A percentile compares a stretch with the other conserved stretches of the same genome.
These are phyloP conservation scores for Leptobrachium ailaonicum DNA, from an alignment of 2,113 vertebrate species.

Conservation along the genomic window DNA sequence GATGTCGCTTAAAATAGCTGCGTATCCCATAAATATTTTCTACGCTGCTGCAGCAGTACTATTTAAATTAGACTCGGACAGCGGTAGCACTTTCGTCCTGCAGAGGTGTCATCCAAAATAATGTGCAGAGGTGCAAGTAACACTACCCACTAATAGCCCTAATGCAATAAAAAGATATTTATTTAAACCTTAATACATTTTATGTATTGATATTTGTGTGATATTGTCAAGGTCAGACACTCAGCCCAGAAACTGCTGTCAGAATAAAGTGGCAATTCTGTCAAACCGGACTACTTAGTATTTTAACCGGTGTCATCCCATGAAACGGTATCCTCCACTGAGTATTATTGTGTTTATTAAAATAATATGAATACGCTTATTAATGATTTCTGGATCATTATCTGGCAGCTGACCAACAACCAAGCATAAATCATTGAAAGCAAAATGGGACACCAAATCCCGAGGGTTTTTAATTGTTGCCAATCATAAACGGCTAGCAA, in stretches of 20 bases:
- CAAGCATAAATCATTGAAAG: slow-evolving; percentile 67
- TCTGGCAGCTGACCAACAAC: slow-evolving; percentile 63
- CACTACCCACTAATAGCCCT: slow-evolving; percentile 11
- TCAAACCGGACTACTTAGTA: slow-evolving; percentile 48
- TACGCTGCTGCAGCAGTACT: background rate
- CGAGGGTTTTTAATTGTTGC: slow-evolving; percentile 70
- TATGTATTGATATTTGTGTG: slow-evolving; percentile 30
- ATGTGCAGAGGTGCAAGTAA: background rate
- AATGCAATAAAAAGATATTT: slow-evolving; percentile 7
- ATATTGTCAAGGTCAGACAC: slow-evolving; percentile 58
- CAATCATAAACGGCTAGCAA: slow-evolving; percentile 66
- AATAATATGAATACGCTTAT: slow-evolving; percentile 69
- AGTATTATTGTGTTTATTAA: slow-evolving; percentile 66
- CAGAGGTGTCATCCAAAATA: background rate
- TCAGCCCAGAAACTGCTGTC: slow-evolving; percentile 48
- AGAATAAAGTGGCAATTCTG: slow-evolving; percentile 53
- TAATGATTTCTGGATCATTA: slow-evolving; percentile 69
- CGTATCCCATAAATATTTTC: background rate
- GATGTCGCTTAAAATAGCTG: background rate
- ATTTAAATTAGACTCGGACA: background rate
- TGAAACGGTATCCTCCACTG: slow-evolving; percentile 62
- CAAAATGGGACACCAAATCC: slow-evolving; percentile 64
- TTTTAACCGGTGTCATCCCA: slow-evolving; percentile 55
- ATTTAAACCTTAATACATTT: slow-evolving; percentile 10
- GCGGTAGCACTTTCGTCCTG: background rate